Evolutionary conservation across 2,113 vertebrate genomes (phyloP), one percentile per base, ranked within the genome.

Genomic region (Dasyprocta punctata): DNA sequence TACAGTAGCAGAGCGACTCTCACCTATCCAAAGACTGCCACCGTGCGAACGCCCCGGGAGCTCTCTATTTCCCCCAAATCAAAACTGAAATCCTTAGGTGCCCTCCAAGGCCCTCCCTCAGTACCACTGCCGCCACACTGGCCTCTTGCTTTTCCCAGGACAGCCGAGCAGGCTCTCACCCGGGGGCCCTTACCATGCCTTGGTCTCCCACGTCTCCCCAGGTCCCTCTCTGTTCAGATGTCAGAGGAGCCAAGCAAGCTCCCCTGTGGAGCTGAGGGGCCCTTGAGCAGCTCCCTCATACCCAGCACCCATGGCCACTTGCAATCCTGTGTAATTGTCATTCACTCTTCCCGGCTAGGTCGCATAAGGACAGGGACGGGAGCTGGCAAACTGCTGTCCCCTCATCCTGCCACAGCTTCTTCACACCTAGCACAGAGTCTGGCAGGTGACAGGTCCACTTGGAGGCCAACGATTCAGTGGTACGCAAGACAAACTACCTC

Each of bases 241-340:
- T 44, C 44, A 49, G 12, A 28, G 19, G 20, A 28, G 30, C 81
- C 56, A 20, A 73, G 49, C 17, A 61, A n/a, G 49, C 16, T 2
- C 28, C 26, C n/a, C 38, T 0, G 0, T 33, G 47, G 28, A 56
- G 33, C 28, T 41, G 81, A 89, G 19, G 26, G 58, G 19, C 11
- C 13, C 38, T 28, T 0, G 12, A 22, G 26, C 22, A 5, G 38
- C 89, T 56, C 47, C 24, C 0, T 36, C 33, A 0, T 3, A 7
- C 1, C 3, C 38, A 41, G 56, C 22, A 0, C 1, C 26, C 47
- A 0, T 0, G 30, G 20, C 38, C 6, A 5, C 47, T 52, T 20
- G 3, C 22, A 1, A 7, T 1, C 2, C 49, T 6, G 10, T 2
- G 8, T 24, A 4, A 38, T 2, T 75, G 26, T 63, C 4, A 19